These are phyloP conservation scores for Rhynchopsitta pachyrhyncha DNA, from an alignment of 2,113 vertebrate species.

Conservation along the genomic window DNA sequence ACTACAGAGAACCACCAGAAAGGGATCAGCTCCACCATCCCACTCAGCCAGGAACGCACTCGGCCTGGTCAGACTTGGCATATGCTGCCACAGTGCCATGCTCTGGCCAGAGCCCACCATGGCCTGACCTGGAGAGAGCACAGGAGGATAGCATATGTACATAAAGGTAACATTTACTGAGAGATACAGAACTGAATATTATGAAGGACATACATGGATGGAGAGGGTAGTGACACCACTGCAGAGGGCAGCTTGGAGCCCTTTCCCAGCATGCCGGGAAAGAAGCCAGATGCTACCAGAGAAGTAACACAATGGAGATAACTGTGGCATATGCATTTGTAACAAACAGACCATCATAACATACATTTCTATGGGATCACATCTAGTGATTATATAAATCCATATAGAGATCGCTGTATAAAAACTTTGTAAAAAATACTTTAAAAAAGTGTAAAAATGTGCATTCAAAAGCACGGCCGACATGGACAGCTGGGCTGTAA, in stretches of 20 bases:
- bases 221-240: slow-evolving; percentile 53
- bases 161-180: slow-evolving; percentile 81
- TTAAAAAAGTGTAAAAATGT: slow-evolving; percentile 86
- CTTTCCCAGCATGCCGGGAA: slow-evolving; percentile 40
- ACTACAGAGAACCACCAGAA: not conserved
- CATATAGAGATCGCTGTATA: slow-evolving; percentile 91
- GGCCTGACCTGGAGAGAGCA: slow-evolving; percentile 38
- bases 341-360: slow-evolving; percentile 88
- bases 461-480: slow-evolving; percentile 84
- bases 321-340: slow-evolving; percentile 80
- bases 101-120: not conserved
- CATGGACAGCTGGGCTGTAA: slow-evolving; percentile 89
- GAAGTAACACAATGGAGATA: slow-evolving; percentile 75
- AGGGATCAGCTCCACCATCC: not conserved
- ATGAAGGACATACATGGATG: slow-evolving; percentile 79
- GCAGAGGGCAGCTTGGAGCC: not conserved
- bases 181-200: slow-evolving; percentile 79
- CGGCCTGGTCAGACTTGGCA: not conserved
- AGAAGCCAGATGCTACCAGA: slow-evolving; percentile 56
- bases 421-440: slow-evolving; percentile 88
- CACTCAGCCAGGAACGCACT: not conserved
- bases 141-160: not conserved
- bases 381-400: slow-evolving; percentile 92
- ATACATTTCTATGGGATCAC: slow-evolving; percentile 85
- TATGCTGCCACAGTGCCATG: not conserved